Conservation (phyloP, 2,888 invertebrate genomes). For the Rhagonycha lutea region DNA sequence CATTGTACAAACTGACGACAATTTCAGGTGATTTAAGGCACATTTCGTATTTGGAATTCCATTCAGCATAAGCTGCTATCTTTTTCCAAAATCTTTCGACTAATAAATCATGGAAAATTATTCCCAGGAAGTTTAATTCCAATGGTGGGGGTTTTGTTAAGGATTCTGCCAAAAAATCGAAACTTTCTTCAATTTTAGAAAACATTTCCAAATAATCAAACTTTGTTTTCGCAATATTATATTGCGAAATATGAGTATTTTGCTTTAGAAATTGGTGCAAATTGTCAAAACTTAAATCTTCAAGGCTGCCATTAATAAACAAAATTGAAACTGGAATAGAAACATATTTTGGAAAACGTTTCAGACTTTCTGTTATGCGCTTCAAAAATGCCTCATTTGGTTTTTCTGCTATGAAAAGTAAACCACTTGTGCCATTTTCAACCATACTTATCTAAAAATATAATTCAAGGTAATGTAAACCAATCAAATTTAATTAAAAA, state of each 20-base stretch:
- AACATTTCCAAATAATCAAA: background rate
- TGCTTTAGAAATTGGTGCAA: constrained; percentile 4
- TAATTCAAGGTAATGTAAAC: background rate
- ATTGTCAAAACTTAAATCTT: background rate
- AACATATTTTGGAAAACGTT: constrained; percentile 11
- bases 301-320: constrained; percentile 6
- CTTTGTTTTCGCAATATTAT: constrained; percentile 8
- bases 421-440: constrained; percentile 44
- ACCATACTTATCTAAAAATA: constrained; percentile 20
- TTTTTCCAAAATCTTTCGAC: constrained; percentile 67
- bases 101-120: constrained; percentile 61
- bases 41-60: constrained; percentile 53
- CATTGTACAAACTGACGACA: constrained; percentile 68
- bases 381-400: constrained; percentile 40
- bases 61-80: constrained; percentile 54
- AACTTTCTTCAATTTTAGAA: constrained; percentile 34
- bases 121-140: constrained; percentile 62
- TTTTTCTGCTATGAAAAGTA: constrained; percentile 47
- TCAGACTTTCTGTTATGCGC: constrained; percentile 34
- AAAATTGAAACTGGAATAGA: constrained; percentile 7
- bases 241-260: constrained; percentile 2
- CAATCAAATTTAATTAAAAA: background rate
- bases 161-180: constrained; percentile 59
- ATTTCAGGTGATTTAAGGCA: constrained; percentile 62
- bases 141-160: constrained; percentile 58